phyloP scores from a whole-genome alignment of 2,113 vertebrate genomes.

The Megaleporinus macrocephalus region DNA sequence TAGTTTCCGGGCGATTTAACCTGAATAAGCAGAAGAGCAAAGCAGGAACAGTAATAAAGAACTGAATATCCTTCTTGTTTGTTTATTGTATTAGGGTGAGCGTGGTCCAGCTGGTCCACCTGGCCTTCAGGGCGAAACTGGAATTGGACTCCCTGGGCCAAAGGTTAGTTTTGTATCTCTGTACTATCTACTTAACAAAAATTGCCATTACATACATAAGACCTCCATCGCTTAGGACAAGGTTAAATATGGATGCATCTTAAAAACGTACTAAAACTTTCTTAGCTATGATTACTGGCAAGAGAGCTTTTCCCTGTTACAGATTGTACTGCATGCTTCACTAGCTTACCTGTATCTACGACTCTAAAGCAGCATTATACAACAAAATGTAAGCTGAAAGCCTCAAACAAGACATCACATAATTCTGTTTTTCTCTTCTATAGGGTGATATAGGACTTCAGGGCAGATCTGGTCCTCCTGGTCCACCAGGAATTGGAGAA shows the following conservation, averaged over 20 bases:
- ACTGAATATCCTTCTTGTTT: constrained; percentile 1
- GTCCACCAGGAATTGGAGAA: constrained; percentile 86
- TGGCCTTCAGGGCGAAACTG: constrained; percentile 87
- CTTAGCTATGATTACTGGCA: neutral
- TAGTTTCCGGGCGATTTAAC: no score
- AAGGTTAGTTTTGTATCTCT: constrained; percentile 76
- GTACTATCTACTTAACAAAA: neutral
- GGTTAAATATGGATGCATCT: no score
- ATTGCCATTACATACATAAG: neutral
- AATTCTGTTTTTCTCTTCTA: constrained; percentile 40
- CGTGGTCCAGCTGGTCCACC: constrained; percentile 81
- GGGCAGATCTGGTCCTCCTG: constrained; percentile 83
- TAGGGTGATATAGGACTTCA: constrained; percentile 86
- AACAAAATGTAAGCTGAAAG: neutral
- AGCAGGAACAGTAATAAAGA: neutral
- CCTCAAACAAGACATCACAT: constrained; percentile 12
- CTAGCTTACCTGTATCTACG: neutral
- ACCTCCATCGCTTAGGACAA: neutral
- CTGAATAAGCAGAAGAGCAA: neutral
- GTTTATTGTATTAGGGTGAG: constrained; percentile 79
- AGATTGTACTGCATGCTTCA: neutral
- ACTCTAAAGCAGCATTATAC: neutral
- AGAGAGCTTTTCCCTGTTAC: neutral
- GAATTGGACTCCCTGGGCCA: constrained; percentile 84
- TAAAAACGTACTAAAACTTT: neutral